These are phyloP conservation scores for Dastarcus helophoroides DNA, from an alignment of 2,888 invertebrate genomes.

Conservation along the genomic window DNA sequence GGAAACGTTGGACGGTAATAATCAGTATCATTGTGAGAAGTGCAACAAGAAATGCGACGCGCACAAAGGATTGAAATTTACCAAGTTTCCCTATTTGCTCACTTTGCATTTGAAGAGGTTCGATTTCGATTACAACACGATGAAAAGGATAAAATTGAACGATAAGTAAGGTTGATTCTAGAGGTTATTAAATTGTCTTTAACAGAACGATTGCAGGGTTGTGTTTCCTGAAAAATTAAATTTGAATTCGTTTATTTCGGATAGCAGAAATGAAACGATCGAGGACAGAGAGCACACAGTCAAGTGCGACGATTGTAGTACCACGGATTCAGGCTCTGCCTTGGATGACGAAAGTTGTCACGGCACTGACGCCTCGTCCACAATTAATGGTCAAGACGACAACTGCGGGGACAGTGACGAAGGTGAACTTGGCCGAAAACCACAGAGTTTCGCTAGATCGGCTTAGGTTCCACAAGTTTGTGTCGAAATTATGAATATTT, in stretches of 20 bases:
- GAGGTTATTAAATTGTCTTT: constrained; percentile 2
- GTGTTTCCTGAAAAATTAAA: constrained; percentile 71
- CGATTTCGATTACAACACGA: constrained; percentile 76
- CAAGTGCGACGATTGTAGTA: constrained; percentile 54
- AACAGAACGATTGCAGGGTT: constrained; percentile 46
- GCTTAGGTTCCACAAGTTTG: too few relatives aligned
- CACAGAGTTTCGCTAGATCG: too few relatives aligned
- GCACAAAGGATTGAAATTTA: constrained; percentile 80
- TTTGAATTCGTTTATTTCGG: constrained; percentile 58
- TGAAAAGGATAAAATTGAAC: constrained; percentile 77
- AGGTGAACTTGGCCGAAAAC: too few relatives aligned
- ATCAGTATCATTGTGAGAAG: constrained; percentile 79
- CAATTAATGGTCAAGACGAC: constrained; percentile 30
- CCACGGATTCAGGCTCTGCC: constrained; percentile 58
- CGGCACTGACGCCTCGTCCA: constrained; percentile 35
- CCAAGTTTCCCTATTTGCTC: constrained; percentile 74
- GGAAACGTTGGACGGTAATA: constrained; percentile 69
- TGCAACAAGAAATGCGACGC: constrained; percentile 81
- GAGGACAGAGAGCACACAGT: constrained; percentile 38
- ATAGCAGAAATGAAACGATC: constrained; percentile 28
- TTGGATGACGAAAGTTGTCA: constrained; percentile 50
- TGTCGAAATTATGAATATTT: too few relatives aligned
- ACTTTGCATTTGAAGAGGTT: constrained; percentile 81
- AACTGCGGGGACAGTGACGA: constrained; percentile 53
- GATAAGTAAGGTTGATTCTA: constrained; percentile 55